These are phyloP conservation scores for Ailurus styani DNA, from an alignment of 2,113 vertebrate species.

Conservation along the genomic window DNA sequence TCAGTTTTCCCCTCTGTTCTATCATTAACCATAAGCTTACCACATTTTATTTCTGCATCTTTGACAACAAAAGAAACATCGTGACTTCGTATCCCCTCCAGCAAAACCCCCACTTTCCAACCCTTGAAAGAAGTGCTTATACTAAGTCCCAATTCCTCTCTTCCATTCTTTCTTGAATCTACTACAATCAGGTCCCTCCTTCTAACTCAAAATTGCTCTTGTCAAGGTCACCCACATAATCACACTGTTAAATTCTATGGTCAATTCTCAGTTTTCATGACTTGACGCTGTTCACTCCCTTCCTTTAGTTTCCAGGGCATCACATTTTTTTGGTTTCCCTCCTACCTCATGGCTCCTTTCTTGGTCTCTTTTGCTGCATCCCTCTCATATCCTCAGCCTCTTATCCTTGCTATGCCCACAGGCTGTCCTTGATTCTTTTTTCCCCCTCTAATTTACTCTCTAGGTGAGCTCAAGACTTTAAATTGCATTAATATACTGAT, in stretches of 20 bases:
- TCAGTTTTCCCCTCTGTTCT: background rate
- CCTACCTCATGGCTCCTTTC: background rate
- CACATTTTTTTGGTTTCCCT: background rate
- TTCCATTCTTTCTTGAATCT: background rate
- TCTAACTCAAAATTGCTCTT: background rate
- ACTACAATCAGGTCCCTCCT: background rate
- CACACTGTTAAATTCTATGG: background rate
- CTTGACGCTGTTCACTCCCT: background rate
- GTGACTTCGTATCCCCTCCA: background rate
- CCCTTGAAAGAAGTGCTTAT: background rate
- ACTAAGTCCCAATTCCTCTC: background rate
- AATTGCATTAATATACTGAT: background rate
- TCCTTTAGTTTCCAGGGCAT: background rate
- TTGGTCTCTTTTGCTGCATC: background rate
- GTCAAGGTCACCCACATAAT: background rate
- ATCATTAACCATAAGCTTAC: background rate
- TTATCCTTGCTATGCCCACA: background rate
- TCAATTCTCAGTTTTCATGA: background rate
- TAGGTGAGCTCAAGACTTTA: background rate
- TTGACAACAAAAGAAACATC: background rate
- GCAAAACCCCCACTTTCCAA: background rate
- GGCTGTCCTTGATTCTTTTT: background rate
- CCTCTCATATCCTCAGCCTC: background rate
- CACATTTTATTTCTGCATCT: conserved; percentile 16
- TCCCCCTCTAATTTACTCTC: background rate